Percentiles rank a stretch among this genome's conserved stretches.
phyloP scores from a whole-genome alignment of 2,797 vertebrate genomes.

The Toxotes lorentzi region DNA sequence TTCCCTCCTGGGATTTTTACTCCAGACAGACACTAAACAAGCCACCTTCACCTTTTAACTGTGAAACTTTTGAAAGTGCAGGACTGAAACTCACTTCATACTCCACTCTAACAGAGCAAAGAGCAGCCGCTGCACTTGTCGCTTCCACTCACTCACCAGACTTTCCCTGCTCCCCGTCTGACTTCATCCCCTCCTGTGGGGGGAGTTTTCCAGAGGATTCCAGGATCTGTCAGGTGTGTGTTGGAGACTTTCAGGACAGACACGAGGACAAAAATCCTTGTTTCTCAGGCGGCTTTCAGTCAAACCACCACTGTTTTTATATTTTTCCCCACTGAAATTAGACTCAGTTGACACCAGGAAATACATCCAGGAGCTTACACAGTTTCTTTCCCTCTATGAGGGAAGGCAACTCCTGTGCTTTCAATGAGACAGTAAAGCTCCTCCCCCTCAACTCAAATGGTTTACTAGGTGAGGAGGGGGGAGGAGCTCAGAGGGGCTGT shows the following conservation, averaged over 20 bases:
- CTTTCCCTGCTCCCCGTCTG: constrained; percentile 82
- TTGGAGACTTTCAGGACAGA: constrained; percentile 35
- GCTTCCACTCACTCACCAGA: constrained; percentile 79
- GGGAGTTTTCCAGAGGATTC: constrained; percentile 67
- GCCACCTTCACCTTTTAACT: neutral
- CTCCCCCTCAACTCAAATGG: constrained; percentile 61
- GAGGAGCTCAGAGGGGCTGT: constrained; percentile 54
- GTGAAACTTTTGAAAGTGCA: constrained; percentile 11
- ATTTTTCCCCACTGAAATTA: constrained; percentile 6
- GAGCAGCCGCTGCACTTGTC: constrained; percentile 29
- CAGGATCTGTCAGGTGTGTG: constrained; percentile 72
- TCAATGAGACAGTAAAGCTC: constrained; percentile 62
- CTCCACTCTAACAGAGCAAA: neutral
- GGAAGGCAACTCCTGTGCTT: constrained; percentile 71
- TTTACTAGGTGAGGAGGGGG: constrained; percentile 60
- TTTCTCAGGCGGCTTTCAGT: constrained; percentile 12
- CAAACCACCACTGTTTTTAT: constrained; percentile 6
- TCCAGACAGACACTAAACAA: constrained; percentile 13
- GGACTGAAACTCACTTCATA: constrained; percentile 10
- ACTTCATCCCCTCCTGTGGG: constrained; percentile 77
- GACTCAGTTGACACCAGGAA: constrained; percentile 65
- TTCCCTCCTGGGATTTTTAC: neutral
- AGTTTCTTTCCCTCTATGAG: constrained; percentile 44
- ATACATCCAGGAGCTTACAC: constrained; percentile 43
- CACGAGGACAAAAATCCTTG: constrained; percentile 16